These are phyloP conservation scores for Cherax quadricarinatus DNA, from an alignment of 1,140 invertebrate genomes.

Conservation along the genomic window DNA sequence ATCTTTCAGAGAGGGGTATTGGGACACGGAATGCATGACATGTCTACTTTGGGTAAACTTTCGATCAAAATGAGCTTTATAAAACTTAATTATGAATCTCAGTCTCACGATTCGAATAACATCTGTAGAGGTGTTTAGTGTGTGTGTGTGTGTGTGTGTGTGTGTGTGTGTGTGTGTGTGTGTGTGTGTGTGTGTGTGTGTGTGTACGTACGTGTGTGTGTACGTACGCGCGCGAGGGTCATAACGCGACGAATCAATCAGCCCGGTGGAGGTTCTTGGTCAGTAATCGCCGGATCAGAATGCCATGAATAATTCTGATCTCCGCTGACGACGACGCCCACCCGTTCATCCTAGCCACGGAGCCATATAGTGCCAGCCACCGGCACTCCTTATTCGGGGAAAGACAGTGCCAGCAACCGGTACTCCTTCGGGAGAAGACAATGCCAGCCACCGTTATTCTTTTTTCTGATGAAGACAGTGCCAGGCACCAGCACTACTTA, in stretches of 20 bases:
- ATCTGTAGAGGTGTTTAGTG: not conserved
- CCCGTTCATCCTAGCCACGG: conserved; percentile 35
- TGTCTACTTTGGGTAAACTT: no score
- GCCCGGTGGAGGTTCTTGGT: conserved; percentile 61
- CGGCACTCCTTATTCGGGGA: not conserved
- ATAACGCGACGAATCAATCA: conserved; percentile 64
- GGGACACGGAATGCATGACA: no score
- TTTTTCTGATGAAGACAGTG: not conserved
- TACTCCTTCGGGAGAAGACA: not conserved
- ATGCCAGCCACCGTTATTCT: not conserved
- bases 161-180: not conserved
- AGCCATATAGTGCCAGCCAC: not conserved
- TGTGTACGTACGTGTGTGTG: not conserved
- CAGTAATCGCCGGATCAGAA: conserved; percentile 60
- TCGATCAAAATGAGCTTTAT: no score
- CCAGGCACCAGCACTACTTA: not conserved
- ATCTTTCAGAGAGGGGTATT: no score
- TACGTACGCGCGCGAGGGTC: conserved; percentile 5
- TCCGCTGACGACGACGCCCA: conserved; percentile 50
- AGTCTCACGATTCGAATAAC: not conserved
- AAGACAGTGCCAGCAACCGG: not conserved
- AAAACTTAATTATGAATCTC: no score
- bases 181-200: not conserved
- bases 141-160: no score
- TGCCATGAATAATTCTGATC: conserved; percentile 65